Evolutionary conservation across 2,113 vertebrate species (phyloP).

Genomic region (Orientallactaga bullata): DNA sequence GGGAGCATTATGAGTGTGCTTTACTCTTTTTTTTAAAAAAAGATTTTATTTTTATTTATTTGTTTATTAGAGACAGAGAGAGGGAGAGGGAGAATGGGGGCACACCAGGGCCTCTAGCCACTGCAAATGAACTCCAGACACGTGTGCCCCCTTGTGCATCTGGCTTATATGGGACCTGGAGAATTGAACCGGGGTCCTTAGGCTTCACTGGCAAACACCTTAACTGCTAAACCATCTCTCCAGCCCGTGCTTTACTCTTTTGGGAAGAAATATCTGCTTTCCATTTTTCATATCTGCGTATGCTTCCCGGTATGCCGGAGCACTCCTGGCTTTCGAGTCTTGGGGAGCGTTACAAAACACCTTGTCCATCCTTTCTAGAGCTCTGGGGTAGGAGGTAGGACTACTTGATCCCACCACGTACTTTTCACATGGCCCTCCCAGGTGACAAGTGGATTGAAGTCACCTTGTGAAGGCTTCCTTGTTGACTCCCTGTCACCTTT

Average conservation of each 20-base stretch:
- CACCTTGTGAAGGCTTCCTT: background rate
- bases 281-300: background rate
- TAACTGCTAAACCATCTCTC: too few species aligned
- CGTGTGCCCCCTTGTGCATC: too few species aligned
- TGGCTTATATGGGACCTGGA: too few species aligned
- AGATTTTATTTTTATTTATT: too few species aligned
- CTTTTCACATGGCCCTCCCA: background rate
- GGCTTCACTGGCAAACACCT: too few species aligned
- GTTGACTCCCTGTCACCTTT: background rate
- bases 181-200: too few species aligned
- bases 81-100: too few species aligned
- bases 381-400: background rate
- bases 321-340: background rate
- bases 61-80: too few species aligned
- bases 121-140: too few species aligned
- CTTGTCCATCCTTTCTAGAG: background rate
- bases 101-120: too few species aligned
- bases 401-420: background rate
- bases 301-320: background rate
- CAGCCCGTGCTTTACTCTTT: too few species aligned
- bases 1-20: background rate
- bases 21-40: too few species aligned
- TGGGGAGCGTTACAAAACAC: background rate
- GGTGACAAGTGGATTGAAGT: background rate
- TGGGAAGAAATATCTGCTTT: background rate